Conservation (phyloP, 2,113 vertebrate species). For the Elaphurus davidianus region DNA sequence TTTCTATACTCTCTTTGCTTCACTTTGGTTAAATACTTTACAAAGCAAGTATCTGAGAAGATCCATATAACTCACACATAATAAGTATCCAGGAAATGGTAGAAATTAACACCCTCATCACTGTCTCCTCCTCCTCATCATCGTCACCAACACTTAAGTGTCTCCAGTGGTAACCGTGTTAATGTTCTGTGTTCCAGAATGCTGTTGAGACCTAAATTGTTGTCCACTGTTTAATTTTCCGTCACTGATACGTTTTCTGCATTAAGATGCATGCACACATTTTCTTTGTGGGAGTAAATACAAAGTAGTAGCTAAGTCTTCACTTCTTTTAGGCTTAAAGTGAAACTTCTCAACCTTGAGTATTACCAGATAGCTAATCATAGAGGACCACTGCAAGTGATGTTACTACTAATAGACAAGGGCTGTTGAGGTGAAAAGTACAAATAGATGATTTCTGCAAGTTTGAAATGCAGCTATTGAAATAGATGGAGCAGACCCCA, state of each 20-base stretch:
- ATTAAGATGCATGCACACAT: neutral
- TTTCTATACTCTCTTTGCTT: neutral
- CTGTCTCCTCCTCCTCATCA: neutral
- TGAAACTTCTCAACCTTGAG: neutral
- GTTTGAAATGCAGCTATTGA: neutral
- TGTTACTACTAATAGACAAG: neutral
- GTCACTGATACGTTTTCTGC: neutral
- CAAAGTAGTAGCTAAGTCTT: neutral
- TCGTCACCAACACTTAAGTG: neutral
- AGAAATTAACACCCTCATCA: neutral
- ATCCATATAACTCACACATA: too few species aligned
- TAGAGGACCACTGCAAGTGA: neutral
- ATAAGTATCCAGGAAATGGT: neutral
- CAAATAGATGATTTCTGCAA: neutral
- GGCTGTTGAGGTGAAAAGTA: neutral
- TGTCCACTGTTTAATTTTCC: neutral
- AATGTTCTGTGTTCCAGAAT: neutral
- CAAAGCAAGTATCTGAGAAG: neutral
- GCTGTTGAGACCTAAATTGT: neutral
- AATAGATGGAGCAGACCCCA: neutral
- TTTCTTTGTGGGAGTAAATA: neutral
- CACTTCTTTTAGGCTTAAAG: neutral
- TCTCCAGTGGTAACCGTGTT: neutral
- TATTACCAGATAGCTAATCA: neutral
- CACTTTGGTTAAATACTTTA: neutral